These are phyloP conservation scores for Herpetotheres cachinnans DNA, from an alignment of 2,113 vertebrate genomes.

Conservation along the genomic window DNA sequence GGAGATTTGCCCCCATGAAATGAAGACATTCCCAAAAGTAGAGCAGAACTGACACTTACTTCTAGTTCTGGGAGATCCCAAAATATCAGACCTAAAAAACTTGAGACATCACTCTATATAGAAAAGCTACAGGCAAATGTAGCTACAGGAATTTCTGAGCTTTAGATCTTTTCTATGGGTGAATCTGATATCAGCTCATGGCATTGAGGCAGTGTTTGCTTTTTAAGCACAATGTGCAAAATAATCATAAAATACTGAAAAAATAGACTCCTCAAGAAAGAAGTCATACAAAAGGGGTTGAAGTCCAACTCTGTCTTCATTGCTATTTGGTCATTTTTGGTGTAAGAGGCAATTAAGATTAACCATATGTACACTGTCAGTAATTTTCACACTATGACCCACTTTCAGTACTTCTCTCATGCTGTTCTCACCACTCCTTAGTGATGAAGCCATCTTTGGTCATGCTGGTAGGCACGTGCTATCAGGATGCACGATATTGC, in stretches of 20 bases:
- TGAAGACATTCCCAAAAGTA: slow-evolving; percentile 9
- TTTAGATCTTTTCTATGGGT: neutral
- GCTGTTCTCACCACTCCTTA: neutral
- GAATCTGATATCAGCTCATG: neutral
- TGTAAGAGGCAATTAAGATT: neutral
- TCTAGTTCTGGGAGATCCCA: slow-evolving; percentile 31
- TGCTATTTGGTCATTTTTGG: neutral
- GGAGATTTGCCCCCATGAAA: neutral
- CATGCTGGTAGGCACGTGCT: neutral
- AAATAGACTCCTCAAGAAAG: neutral
- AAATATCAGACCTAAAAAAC: slow-evolving; percentile 63
- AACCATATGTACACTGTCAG: neutral
- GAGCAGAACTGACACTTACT: slow-evolving; percentile 48
- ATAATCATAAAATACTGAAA: neutral
- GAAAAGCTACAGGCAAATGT: neutral
- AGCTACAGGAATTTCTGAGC: neutral
- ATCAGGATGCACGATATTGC: neutral
- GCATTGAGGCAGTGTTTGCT: neutral
- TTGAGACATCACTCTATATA: neutral
- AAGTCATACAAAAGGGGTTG: neutral
- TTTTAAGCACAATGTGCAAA: neutral
- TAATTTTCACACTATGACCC: neutral
- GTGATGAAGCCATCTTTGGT: neutral
- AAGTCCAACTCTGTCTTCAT: neutral
- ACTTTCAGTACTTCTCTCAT: neutral